Base-by-base conservation (phyloP, 2,113 vertebrate genomes). In the Rafetus swinhoei region DNA sequence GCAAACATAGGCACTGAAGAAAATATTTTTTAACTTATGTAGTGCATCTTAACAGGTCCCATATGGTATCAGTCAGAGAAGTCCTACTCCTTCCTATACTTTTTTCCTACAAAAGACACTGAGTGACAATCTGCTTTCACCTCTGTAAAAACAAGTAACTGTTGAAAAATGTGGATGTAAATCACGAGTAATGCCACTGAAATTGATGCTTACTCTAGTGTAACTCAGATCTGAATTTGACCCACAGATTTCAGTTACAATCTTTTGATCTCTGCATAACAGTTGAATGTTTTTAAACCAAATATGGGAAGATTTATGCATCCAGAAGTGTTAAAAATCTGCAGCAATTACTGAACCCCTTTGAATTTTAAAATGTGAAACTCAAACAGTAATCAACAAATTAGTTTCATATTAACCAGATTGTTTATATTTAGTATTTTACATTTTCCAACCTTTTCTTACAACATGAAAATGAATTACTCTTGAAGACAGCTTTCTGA, bases 291-390 rank as follows among this genome's bases (percentile, higher is more conserved):
- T 94, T 82, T 85, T 85, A 92, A 94, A 96, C 16, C 74, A 87
- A 53, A 32, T 53, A 62, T 86, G 86, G 65, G 92, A 96, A 90
- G 77, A 74, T 95, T 91, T 86, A 76, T 90, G 76, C 55, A 85
- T 27, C 87, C 86, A 87, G 84, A 94, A 94, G 88, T 94, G 85
- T 84, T 90, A 94, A 92, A 92, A 89, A 94, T 91, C 96, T 81
- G 77, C 86, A 97, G 90, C 82, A 95, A 92, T 96, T 94, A 94
- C 39, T 87, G 84, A 87, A 60, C 69, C 60, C 53, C 84, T 85
- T 54, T 94, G 85, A 65, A 81, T 81, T 96, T 96, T 96, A 92
- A 86, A 88, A 89, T 93, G 72, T 2, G 93, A 27, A 11, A 52
- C 85, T 94, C 39, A 56, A 59, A 13, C 86, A 92, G 57, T 92